phyloP scores from a whole-genome alignment of 1,140 invertebrate species.

The Orchestia grillus region DNA sequence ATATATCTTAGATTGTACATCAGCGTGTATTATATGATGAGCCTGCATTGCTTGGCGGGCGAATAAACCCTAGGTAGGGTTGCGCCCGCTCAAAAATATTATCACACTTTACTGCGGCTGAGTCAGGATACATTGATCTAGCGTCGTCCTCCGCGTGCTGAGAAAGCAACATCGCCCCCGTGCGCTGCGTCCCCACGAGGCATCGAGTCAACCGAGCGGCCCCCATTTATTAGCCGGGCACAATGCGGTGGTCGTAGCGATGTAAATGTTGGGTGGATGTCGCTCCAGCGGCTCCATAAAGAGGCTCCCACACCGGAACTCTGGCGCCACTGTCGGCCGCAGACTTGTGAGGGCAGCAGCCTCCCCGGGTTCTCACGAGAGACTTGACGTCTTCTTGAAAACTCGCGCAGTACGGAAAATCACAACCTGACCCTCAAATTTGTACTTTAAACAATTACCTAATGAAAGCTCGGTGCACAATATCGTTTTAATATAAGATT shows the following conservation, averaged over 20 bases:
- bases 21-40: background rate
- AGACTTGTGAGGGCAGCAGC: background rate
- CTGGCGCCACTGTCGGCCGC: background rate
- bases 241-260: conserved; percentile 26
- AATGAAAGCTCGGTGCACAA: background rate
- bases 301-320: background rate
- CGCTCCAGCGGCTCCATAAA: background rate
- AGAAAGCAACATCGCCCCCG: background rate
- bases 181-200: background rate
- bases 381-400: background rate
- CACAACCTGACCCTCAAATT: background rate
- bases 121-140: background rate
- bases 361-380: background rate
- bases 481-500: background rate
- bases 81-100: background rate
- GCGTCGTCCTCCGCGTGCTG: background rate
- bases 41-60: background rate
- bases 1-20: background rate
- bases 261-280: background rate
- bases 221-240: background rate
- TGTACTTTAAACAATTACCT: background rate
- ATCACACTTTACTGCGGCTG: background rate
- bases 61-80: background rate
- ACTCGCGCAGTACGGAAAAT: background rate
- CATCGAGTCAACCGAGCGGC: background rate